Conservation (phyloP, 2,113 vertebrate genomes). For the Laticauda laticaudata region DNA sequence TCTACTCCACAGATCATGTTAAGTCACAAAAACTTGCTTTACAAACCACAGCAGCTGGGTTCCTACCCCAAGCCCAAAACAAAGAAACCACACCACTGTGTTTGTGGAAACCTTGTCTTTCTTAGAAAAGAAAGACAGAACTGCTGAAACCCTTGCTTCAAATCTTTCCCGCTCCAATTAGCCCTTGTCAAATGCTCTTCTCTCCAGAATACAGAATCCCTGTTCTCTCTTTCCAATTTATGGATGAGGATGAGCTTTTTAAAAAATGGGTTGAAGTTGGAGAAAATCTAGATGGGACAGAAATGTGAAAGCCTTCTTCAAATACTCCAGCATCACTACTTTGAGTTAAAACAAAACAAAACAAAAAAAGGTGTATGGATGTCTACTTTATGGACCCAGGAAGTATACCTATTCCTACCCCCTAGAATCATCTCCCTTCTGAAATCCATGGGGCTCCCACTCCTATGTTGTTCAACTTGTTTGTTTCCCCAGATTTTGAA, state of each 20-base stretch:
- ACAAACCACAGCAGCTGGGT: neutral
- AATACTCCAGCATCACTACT: neutral
- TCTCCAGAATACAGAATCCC: neutral
- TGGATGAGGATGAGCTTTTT: neutral
- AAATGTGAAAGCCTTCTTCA: neutral
- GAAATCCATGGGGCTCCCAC: neutral
- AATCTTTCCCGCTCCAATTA: neutral
- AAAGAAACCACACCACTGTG: neutral
- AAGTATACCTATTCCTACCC: neutral
- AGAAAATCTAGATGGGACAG: neutral
- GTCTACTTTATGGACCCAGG: neutral
- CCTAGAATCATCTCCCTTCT: neutral
- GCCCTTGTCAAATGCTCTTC: neutral
- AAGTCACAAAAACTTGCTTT: neutral
- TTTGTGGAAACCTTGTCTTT: neutral
- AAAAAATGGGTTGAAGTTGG: neutral
- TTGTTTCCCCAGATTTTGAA: neutral
- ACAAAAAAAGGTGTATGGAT: neutral
- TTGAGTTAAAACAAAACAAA: neutral
- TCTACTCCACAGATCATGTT: neutral
- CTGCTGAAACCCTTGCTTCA: neutral
- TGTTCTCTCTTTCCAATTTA: neutral
- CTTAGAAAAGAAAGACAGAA: neutral
- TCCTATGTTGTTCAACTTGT: neutral
- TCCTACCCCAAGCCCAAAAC: neutral